Base-by-base conservation (phyloP, 2,113 vertebrate genomes). In the Dromiciops gliroides region DNA sequence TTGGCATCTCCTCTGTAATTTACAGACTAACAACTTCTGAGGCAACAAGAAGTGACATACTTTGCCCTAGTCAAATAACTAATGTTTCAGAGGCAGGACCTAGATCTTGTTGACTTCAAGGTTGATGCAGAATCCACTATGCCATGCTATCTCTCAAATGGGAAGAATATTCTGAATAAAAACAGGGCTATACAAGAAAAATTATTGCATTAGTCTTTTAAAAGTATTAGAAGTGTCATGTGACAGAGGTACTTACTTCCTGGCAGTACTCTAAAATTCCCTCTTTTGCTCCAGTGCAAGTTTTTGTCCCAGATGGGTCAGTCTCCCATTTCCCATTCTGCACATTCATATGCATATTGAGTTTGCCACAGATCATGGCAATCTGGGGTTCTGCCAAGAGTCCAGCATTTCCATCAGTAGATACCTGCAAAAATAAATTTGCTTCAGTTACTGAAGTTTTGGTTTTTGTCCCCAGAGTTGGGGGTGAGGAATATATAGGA, bases 261-360 rank as follows among this genome's bases (percentile, higher is more conserved):
- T 99, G 99, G 97, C 99, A 99, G 98, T 99, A 99, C 97, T 99
- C 99, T 91, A 99, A 98, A 98, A 99, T 99, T 91, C 99, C 99
- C 98, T 99, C 99, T 98, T 99, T 99, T 8, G 99, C 99, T 26
- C 98, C 98, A 0, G 99, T 99, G 98, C 99, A 99, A 96, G 98
- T 99, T 97, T 99, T 99, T 96, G 98, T 99, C 90, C 99, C 99
- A 0, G 99, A 99, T 1, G 99, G 99, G 95, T 99, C 99, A 0
- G 99, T 97, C 96, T 99, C 99, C 99, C 99, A 99, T 97, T 99
- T 99, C 3, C 99, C 99, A 0, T 98, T 99, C 99, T 99, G 99
- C 90, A 99, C 99, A 0, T 99, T 99, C 99, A 99, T 99, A 97
- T 99, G 99, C 99, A 99, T 99, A 98, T 99, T 99, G 98, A 99